phyloP scores from a whole-genome alignment of 1,140 invertebrate species.

The Aricia agestis region DNA sequence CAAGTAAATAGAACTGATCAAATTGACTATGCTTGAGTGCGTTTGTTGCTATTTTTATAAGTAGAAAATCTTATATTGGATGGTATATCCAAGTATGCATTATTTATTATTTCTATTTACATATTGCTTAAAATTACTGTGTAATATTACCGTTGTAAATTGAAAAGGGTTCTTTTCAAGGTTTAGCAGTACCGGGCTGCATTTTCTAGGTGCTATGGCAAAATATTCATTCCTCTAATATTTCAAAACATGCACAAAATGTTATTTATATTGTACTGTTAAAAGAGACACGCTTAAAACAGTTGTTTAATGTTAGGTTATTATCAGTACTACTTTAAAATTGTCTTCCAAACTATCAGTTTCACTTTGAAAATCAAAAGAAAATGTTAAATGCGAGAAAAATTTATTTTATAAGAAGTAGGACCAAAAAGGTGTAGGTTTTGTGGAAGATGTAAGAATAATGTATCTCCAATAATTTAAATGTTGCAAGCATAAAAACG shows the following conservation, averaged over 20 bases:
- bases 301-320: too few species aligned
- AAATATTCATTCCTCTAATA: neutral
- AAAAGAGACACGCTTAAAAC: neutral
- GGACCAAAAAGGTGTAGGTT: too few species aligned
- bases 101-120: too few species aligned
- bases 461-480: too few species aligned
- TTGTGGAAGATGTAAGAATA: too few species aligned
- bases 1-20: neutral
- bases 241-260: neutral
- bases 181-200: constrained; percentile 33
- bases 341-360: too few species aligned
- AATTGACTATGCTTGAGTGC: neutral
- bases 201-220: constrained; percentile 24
- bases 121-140: neutral
- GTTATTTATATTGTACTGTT: neutral
- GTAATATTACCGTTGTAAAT: neutral
- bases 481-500: too few species aligned
- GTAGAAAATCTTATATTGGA: neutral
- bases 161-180: constrained; percentile 38
- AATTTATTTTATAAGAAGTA: too few species aligned
- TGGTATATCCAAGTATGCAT: too few species aligned
- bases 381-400: too few species aligned
- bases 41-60: neutral
- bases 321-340: too few species aligned
- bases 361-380: too few species aligned